phyloP scores from a whole-genome alignment of 2,113 vertebrate species.

The Crotalus helleri region DNA sequence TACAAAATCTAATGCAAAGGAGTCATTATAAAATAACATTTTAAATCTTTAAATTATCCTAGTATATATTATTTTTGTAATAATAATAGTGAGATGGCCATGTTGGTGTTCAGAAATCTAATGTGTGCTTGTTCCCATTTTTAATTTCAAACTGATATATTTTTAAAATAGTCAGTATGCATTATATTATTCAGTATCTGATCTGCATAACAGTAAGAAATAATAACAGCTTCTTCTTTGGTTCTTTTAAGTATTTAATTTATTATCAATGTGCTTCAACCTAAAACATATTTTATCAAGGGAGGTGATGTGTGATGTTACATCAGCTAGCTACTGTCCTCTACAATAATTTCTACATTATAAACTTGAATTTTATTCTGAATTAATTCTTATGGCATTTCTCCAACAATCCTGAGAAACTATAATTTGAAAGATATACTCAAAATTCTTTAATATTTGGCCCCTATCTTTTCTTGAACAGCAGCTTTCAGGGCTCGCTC shows the following conservation, averaged over 20 bases:
- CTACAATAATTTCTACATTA: background rate
- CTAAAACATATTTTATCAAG: background rate
- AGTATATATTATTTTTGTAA: background rate
- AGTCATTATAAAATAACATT: background rate
- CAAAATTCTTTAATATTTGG: background rate
- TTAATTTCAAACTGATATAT: constrained; percentile 3
- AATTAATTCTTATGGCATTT: background rate
- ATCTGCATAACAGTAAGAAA: background rate
- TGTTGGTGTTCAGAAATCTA: background rate
- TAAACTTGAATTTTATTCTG: background rate
- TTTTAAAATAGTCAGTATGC: background rate
- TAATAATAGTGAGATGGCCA: background rate
- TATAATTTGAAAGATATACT: background rate
- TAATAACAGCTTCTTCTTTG: background rate
- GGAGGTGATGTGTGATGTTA: background rate
- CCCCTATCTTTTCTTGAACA: background rate
- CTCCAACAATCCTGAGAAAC: background rate
- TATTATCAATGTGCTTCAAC: background rate
- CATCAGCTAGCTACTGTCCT: background rate
- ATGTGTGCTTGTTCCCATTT: background rate
- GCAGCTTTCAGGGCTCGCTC: background rate
- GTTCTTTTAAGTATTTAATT: background rate
- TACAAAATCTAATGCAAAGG: background rate
- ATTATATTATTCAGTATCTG: background rate
- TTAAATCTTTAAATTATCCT: background rate